Conservation (phyloP, 2,113 vertebrate genomes). For the Aythya baeri region DNA sequence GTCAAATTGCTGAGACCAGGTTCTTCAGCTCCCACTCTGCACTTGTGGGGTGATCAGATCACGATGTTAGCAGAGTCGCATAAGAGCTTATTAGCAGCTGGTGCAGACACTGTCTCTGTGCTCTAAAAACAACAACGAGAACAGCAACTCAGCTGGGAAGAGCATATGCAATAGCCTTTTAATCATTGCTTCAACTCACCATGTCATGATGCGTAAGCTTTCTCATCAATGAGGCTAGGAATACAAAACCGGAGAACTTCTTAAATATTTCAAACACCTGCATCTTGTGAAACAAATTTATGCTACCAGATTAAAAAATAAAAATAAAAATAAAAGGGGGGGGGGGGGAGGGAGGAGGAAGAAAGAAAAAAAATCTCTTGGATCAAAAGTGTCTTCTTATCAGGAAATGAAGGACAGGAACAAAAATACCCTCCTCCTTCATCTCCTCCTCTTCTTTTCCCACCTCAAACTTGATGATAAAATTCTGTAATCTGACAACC, state of each 20-base stretch:
- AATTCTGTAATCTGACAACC: slow-evolving; percentile 26
- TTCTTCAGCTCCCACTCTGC: slow-evolving; percentile 46
- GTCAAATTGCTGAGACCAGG: slow-evolving; percentile 27
- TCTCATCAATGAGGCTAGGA: slow-evolving; percentile 51
- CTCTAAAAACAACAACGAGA: slow-evolving; percentile 60
- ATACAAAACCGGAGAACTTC: slow-evolving; percentile 18
- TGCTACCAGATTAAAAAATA: not conserved
- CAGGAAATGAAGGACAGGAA: slow-evolving; percentile 58
- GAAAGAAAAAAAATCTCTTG: not conserved
- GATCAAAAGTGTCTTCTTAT: slow-evolving; percentile 49
- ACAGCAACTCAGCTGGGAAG: slow-evolving; percentile 59
- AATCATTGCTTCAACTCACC: slow-evolving; percentile 57
- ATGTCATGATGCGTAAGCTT: slow-evolving; percentile 33
- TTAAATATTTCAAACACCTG: slow-evolving; percentile 55
- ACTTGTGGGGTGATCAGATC: slow-evolving; percentile 64
- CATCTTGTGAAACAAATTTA: slow-evolving; percentile 40
- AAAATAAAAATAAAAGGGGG: not conserved
- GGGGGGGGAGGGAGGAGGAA: not conserved
- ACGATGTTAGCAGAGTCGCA: slow-evolving; percentile 7
- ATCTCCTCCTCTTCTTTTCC: slow-evolving; percentile 56
- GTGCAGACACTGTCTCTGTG: slow-evolving; percentile 41
- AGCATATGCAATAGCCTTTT: slow-evolving; percentile 50
- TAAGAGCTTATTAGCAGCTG: slow-evolving; percentile 67
- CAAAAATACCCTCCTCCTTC: slow-evolving; percentile 65
- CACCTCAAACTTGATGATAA: slow-evolving; percentile 46